These are phyloP conservation scores for Stegana nigrithorax DNA, from an alignment of 2,888 invertebrate genomes.

Conservation along the genomic window DNA sequence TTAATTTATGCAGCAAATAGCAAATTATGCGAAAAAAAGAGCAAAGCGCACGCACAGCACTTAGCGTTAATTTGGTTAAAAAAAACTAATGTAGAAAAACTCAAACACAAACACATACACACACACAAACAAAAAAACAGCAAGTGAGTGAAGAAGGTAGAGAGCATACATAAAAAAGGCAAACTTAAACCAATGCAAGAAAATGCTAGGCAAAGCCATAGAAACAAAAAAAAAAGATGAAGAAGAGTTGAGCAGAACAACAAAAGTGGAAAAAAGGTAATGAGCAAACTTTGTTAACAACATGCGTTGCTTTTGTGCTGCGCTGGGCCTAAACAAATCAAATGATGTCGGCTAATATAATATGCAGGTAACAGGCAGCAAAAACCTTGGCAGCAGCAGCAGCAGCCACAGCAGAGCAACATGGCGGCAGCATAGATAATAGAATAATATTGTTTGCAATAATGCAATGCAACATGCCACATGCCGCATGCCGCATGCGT, in stretches of 20 bases:
- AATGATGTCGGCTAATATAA: constrained; percentile 51
- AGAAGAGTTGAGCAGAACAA: too few species aligned
- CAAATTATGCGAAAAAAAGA: background rate
- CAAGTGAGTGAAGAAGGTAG: background rate
- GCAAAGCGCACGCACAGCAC: constrained; percentile 31
- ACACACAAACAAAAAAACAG: background rate
- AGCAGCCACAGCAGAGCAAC: too few species aligned
- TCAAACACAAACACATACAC: constrained; percentile 16
- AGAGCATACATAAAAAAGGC: background rate
- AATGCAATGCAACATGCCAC: background rate
- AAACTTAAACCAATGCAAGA: too few species aligned
- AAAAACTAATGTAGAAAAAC: constrained; percentile 21
- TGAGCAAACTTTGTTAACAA: too few species aligned
- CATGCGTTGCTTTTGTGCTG: too few species aligned
- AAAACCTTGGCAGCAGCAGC: too few species aligned
- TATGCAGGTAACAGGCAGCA: too few species aligned
- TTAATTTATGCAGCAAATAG: constrained; percentile 2
- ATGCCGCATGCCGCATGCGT: constrained; percentile 7
- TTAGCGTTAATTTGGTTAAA: constrained; percentile 49
- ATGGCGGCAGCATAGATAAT: too few species aligned
- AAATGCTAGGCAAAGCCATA: too few species aligned
- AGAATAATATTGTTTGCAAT: too few species aligned
- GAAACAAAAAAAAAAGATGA: too few species aligned
- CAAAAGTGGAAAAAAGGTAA: too few species aligned
- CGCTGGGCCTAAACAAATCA: constrained; percentile 55